Conservation (phyloP, 1,140 invertebrate species). For the Oreohelix idahoensis region DNA sequence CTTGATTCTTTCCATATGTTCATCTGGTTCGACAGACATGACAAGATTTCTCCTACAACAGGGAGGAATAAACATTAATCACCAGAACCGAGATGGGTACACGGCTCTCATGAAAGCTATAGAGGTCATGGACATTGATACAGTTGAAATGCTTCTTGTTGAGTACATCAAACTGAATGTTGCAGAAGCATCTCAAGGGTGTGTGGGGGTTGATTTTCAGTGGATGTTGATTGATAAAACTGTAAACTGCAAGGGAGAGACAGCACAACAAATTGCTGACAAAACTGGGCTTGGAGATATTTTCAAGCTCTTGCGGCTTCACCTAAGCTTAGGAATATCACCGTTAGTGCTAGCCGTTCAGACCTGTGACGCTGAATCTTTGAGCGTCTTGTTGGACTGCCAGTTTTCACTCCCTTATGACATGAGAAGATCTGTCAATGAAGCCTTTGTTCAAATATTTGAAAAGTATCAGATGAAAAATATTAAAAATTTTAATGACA, state of each 20-base stretch:
- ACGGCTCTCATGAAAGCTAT: background rate
- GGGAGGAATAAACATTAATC: background rate
- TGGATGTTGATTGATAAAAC: background rate
- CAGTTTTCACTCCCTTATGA: background rate
- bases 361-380: background rate
- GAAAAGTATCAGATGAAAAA: background rate
- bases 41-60: background rate
- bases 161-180: background rate
- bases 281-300: background rate
- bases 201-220: background rate
- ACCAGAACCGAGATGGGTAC: background rate
- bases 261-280: background rate
- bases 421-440: background rate
- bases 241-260: background rate
- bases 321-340: background rate
- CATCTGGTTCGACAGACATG: background rate
- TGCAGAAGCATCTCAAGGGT: background rate
- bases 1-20: background rate
- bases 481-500: background rate
- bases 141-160: background rate
- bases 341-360: background rate
- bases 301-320: background rate
- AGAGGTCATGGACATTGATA: background rate
- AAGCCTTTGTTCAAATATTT: background rate
- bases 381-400: background rate